phyloP scores from a whole-genome alignment of 35 echinoderm and acorn worm genomes.

The Acanthaster planci region DNA sequence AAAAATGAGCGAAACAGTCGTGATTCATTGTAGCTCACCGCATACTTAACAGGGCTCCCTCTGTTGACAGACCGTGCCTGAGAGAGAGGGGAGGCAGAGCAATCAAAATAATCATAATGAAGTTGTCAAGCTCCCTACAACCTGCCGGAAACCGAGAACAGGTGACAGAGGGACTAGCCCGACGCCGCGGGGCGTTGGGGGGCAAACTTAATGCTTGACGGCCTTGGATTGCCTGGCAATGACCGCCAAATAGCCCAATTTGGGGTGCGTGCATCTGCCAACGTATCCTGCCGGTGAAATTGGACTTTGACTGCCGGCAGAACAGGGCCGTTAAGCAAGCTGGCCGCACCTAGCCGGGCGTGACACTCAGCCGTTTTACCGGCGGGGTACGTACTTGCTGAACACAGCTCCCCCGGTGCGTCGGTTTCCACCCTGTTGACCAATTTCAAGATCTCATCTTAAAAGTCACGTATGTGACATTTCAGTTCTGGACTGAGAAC shows the following conservation, averaged over 20 bases:
- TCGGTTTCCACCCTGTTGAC: background rate
- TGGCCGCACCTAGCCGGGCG: background rate
- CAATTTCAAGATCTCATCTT: background rate
- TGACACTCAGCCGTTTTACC: background rate
- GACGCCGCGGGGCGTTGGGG: background rate
- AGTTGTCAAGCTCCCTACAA: background rate
- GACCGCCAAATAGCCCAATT: slow-evolving; percentile 12
- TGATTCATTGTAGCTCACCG: no score
- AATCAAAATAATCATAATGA: no score
- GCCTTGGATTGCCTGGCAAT: slow-evolving; percentile 18
- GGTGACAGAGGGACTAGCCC: background rate
- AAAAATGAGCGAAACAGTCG: no score
- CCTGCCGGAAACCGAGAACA: slow-evolving; percentile 13
- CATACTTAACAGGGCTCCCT: no score
- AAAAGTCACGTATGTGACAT: slow-evolving; percentile 6
- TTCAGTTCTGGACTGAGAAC: background rate
- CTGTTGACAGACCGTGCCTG: no score
- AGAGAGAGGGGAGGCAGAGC: no score
- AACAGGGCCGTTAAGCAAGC: background rate
- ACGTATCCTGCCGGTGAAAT: slow-evolving; percentile 2
- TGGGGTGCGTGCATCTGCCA: background rate
- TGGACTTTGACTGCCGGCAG: background rate
- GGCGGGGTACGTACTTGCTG: background rate
- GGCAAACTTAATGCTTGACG: background rate
- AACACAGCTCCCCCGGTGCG: background rate